Evolutionary conservation across 2,113 vertebrate species (phyloP).

Genomic region (Phalacrocorax pelagicus): DNA sequence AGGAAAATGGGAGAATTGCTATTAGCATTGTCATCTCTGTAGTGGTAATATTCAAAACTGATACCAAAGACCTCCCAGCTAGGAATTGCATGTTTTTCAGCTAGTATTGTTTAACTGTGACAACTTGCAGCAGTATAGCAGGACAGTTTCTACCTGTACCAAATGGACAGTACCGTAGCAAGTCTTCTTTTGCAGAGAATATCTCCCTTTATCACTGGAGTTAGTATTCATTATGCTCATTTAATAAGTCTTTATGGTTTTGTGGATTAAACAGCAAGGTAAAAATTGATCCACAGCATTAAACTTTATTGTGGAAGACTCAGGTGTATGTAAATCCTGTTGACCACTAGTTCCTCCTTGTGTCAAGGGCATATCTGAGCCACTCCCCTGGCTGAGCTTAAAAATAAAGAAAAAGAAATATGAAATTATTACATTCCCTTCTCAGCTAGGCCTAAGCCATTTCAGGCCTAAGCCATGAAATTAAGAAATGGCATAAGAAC

Average conservation of each 20-base stretch:
- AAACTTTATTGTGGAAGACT: background rate
- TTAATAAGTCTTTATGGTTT: background rate
- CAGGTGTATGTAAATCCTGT: background rate
- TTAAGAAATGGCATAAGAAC: background rate
- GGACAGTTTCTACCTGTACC: background rate
- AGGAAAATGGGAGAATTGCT: background rate
- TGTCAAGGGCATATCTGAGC: background rate
- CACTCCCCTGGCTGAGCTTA: background rate
- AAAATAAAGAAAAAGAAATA: background rate
- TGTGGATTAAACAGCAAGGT: conserved; percentile 4
- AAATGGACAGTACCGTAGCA: background rate
- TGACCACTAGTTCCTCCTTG: background rate
- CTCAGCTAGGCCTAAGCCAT: background rate
- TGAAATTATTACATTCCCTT: background rate
- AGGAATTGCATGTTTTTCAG: background rate
- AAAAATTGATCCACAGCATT: background rate
- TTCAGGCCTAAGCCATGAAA: background rate
- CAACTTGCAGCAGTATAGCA: background rate
- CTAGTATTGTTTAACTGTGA: background rate
- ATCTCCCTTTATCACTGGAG: background rate
- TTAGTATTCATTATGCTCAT: background rate
- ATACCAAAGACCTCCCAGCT: background rate
- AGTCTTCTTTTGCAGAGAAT: background rate
- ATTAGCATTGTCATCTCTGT: background rate
- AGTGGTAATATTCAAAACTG: background rate